Percentiles rank a stretch among this genome's conserved stretches.
Evolutionary conservation across 1,140 invertebrate genomes (phyloP).

Genomic region (Tribolium castaneum): DNA sequence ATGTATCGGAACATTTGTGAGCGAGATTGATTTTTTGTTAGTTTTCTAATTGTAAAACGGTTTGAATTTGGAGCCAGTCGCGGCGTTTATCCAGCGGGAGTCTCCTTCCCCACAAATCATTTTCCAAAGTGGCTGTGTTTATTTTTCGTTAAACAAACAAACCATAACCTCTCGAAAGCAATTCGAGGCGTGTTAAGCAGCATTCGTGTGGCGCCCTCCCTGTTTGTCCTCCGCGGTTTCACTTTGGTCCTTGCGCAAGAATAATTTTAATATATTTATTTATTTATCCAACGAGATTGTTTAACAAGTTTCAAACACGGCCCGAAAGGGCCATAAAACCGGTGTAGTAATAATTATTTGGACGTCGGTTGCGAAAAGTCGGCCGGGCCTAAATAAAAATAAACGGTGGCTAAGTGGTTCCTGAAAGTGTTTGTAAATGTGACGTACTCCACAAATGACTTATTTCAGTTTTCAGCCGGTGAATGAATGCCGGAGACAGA

Average conservation of each 20-base stretch:
- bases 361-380: constrained; percentile 5
- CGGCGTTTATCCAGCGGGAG: background rate
- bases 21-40: background rate
- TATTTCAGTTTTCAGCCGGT: constrained; percentile 17
- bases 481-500: constrained; percentile 11
- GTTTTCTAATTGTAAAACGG: background rate
- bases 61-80: too few species aligned
- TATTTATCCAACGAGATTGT: constrained; percentile 22
- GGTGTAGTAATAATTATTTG: constrained; percentile 20
- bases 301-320: constrained; percentile 27
- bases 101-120: background rate
- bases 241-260: background rate
- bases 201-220: background rate
- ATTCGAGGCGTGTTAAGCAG: background rate
- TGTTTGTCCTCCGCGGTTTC: constrained; percentile 9
- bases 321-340: constrained; percentile 26
- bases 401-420: constrained; percentile 39
- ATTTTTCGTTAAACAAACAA: background rate
- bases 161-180: background rate
- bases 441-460: constrained; percentile 31
- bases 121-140: background rate
- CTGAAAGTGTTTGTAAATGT: constrained; percentile 37
- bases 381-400: constrained; percentile 29
- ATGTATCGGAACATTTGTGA: too few species aligned
- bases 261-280: constrained; percentile 21